phyloP scores from a whole-genome alignment of 1,140 invertebrate species.

The Pteromalus puparum region DNA sequence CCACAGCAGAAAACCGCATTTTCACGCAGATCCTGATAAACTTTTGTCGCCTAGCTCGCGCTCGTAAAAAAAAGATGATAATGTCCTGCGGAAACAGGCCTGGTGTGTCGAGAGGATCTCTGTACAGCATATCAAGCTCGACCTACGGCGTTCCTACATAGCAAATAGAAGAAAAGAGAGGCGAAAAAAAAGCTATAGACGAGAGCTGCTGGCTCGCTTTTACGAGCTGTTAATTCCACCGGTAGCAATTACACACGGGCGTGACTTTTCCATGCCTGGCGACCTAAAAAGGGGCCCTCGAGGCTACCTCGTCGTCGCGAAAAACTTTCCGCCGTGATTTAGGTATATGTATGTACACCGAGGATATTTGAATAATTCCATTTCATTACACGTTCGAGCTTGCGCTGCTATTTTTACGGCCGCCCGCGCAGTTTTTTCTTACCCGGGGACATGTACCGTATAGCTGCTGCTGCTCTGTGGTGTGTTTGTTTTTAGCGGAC shows the following conservation, averaged over 20 bases:
- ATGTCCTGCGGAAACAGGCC: too few relatives aligned
- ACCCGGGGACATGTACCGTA: not conserved
- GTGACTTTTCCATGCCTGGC: not conserved
- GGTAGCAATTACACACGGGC: slow-evolving; percentile 25
- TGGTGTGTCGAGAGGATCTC: too few relatives aligned
- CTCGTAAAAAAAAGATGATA: too few relatives aligned
- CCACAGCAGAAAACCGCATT: too few relatives aligned
- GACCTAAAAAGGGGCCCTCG: slow-evolving; percentile 19
- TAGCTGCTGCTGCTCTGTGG: not conserved
- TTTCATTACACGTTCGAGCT: not conserved
- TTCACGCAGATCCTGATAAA: too few relatives aligned
- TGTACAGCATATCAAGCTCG: too few relatives aligned
- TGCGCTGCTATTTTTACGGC: not conserved
- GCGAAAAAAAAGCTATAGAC: slow-evolving; percentile 6
- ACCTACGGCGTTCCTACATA: too few relatives aligned
- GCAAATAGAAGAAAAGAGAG: too few relatives aligned
- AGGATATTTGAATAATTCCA: slow-evolving; percentile 10
- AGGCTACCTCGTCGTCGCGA: not conserved
- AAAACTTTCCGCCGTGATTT: slow-evolving; percentile 13
- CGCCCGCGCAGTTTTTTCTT: not conserved
- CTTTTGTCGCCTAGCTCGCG: too few relatives aligned
- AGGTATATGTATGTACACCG: not conserved
- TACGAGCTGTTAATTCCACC: slow-evolving; percentile 39
- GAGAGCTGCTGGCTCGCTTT: not conserved
- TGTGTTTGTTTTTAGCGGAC: not conserved